These are phyloP conservation scores for Cataglyphis livida DNA, from an alignment of 2,888 invertebrate genomes.

Conservation along the genomic window DNA sequence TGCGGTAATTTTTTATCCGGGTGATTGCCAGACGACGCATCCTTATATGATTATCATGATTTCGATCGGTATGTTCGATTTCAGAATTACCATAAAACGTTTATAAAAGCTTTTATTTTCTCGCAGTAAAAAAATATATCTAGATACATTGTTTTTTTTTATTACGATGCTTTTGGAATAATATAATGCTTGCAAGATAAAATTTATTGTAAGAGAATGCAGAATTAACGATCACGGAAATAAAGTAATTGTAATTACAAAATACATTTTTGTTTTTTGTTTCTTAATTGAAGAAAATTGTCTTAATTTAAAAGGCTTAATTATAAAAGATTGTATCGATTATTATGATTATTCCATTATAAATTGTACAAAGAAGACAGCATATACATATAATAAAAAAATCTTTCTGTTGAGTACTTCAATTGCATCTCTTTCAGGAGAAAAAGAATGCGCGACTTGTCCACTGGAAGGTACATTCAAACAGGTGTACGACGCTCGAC, in stretches of 20 bases:
- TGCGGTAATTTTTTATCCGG: slow-evolving; percentile 70
- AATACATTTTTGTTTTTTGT: slow-evolving; percentile 10
- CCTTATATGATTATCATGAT: slow-evolving; percentile 57
- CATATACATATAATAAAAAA: not conserved
- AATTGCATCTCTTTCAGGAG: slow-evolving; percentile 16
- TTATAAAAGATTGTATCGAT: not conserved
- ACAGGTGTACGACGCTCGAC: slow-evolving; percentile 72
- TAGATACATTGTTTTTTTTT: not conserved
- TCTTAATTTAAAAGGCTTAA: not conserved
- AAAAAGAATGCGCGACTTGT: slow-evolving; percentile 34
- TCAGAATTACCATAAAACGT: slow-evolving; percentile 2
- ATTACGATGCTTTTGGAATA: slow-evolving; percentile 5
- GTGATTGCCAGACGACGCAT: slow-evolving; percentile 47
- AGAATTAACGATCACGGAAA: not conserved
- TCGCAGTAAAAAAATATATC: not conserved
- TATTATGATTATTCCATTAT: not conserved
- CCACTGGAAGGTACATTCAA: slow-evolving; percentile 64
- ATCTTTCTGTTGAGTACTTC: not conserved
- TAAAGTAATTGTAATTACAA: not conserved
- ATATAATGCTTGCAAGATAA: not conserved
- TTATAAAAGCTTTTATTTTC: slow-evolving; percentile 19
- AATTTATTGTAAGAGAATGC: slow-evolving; percentile 16
- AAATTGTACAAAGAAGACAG: not conserved
- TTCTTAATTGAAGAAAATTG: slow-evolving; percentile 29
- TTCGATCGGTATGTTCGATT: slow-evolving; percentile 39